A percentile compares a stretch with the other conserved stretches of the same genome.
phyloP scores from a whole-genome alignment of 1,140 invertebrate genomes.

The Leguminivora glycinivorella region DNA sequence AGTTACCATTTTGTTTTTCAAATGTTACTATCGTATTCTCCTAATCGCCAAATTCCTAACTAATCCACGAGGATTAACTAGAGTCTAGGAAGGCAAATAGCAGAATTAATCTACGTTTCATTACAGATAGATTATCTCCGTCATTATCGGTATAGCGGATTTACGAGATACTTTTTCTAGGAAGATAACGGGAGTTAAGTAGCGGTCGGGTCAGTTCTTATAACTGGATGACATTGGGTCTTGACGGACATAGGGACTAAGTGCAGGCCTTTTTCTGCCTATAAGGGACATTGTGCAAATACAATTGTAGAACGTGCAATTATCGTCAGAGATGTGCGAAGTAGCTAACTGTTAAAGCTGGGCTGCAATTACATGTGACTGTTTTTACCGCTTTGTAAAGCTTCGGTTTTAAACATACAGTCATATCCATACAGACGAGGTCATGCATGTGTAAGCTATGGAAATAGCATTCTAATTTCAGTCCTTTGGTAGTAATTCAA shows the following conservation, averaged over 20 bases:
- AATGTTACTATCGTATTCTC: background rate
- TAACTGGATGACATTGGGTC: background rate
- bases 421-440: no score
- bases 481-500: no score
- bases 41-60: background rate
- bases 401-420: no score
- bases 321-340: background rate
- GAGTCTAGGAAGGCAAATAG: background rate
- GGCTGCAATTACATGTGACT: no score
- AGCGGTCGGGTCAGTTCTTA: background rate
- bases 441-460: no score
- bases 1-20: background rate
- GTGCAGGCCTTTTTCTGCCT: background rate
- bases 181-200: background rate
- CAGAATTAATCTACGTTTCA: background rate
- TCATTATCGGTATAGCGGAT: conserved; percentile 1
- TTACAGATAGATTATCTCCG: background rate
- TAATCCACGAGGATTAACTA: background rate
- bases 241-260: background rate
- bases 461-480: no score
- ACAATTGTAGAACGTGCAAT: background rate
- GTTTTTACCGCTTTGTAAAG: background rate
- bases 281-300: background rate
- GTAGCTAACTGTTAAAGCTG: background rate
- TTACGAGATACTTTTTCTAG: background rate